A percentile compares a stretch with the other conserved stretches of the same genome.
These are phyloP conservation scores for Caligus rogercresseyi DNA, from an alignment of 1,140 invertebrate species.

Conservation along the genomic window DNA sequence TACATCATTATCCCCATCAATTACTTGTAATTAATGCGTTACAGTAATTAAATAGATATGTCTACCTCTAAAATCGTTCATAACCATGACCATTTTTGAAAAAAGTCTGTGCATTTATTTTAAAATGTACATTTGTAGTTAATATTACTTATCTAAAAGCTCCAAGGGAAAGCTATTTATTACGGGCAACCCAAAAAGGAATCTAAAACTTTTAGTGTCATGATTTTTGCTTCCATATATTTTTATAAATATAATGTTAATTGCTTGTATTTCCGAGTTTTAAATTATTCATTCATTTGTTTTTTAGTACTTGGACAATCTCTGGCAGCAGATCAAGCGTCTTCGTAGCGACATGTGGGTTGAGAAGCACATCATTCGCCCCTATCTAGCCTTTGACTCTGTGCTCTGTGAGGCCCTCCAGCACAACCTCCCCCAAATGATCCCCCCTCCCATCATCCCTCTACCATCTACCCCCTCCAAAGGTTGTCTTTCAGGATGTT, in stretches of 20 bases:
- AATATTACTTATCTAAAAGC: too few species aligned
- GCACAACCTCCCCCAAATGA: constrained; percentile 74
- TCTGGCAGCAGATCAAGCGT: constrained; percentile 89
- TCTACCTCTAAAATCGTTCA: too few species aligned
- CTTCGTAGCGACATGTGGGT: constrained; percentile 84
- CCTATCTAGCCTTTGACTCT: constrained; percentile 87
- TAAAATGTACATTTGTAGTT: too few species aligned
- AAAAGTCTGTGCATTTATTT: too few species aligned
- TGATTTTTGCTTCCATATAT: not conserved
- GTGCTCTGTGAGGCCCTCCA: constrained; percentile 85
- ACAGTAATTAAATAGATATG: too few species aligned
- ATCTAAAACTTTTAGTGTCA: too few species aligned
- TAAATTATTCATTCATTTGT: not conserved
- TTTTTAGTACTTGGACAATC: constrained; percentile 67
- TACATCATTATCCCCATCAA: too few species aligned
- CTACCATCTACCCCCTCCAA: constrained; percentile 71
- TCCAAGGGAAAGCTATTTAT: too few species aligned
- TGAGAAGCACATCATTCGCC: constrained; percentile 85
- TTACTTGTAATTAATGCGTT: too few species aligned
- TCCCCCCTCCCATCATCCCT: constrained; percentile 74
- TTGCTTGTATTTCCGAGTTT: not conserved
- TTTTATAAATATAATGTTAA: constrained; percentile 20
- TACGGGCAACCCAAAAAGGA: too few species aligned
- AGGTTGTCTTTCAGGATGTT: constrained; percentile 81
- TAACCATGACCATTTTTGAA: too few species aligned